A percentile compares a stretch with the other conserved stretches of the same genome.
Conservation (phyloP, 1,140 invertebrate species). For the Trachymyrmex cornetzi region DNA sequence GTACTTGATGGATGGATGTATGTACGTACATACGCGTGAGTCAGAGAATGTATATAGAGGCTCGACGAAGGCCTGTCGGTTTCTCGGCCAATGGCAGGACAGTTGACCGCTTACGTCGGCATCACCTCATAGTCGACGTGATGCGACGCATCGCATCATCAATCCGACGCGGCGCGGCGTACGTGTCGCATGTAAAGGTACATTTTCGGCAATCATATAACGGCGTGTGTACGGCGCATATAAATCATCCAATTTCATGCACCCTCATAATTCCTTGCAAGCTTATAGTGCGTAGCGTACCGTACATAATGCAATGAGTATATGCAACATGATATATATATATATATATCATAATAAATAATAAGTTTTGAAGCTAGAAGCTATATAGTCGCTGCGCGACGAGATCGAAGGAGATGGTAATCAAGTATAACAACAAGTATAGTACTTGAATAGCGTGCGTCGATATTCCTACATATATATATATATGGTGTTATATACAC, state of each 20-base stretch:
- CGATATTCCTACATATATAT: no score
- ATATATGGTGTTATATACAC: no score
- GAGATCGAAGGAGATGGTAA: no score
- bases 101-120: constrained; percentile 46
- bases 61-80: constrained; percentile 70
- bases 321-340: no score
- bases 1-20: not conserved
- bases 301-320: no score
- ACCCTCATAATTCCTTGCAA: not conserved
- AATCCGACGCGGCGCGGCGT: not conserved
- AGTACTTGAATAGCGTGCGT: no score
- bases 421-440: no score
- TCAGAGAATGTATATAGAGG: constrained; percentile 55
- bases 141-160: not conserved
- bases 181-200: not conserved
- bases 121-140: constrained; percentile 48
- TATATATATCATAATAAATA: no score
- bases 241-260: not conserved
- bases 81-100: constrained; percentile 65
- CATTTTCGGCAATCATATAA: constrained; percentile 32
- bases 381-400: no score
- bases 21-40: constrained; percentile 59
- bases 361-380: no score
- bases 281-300: no score
- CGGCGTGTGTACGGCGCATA: no score